Evolutionary conservation across 1,140 invertebrate species (phyloP), one percentile per base, ranked within the genome.

Genomic region (Formica selysi): DNA sequence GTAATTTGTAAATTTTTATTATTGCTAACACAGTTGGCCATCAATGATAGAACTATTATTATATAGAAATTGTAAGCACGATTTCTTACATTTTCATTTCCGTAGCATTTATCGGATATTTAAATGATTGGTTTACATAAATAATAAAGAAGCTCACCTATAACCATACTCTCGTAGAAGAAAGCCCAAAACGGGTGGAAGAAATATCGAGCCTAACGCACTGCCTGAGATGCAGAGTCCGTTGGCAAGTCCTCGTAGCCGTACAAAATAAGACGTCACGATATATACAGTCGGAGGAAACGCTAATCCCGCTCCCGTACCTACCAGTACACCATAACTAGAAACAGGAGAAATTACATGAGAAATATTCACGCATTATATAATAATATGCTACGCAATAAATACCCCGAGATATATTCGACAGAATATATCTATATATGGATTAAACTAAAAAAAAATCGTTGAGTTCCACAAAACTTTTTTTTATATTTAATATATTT

Each of bases 231-330:
- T 98, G 89, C 98, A 98, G 22, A 99, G 96, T 0, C 98, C 98
- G 94, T 98, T 98, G 26, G 98, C 98, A 11, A 98, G 95, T 3
- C 98, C 98, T 64, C 98, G 95, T 48, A 97, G 95, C 70, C 97
- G 96, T 2, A 98, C 96, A 93, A 98, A 99, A 93, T 98, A 99
- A 61, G 97, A 97, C 10, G 98, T 98, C 61, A 98, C 98, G 90
- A 98, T 98, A 92, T 98, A 98, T n/a, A 99, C 97, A 0, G 98
- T 98, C 38, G 98, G 98, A 5, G 98, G 97, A 93, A 98, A 98
- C 0, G 97, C 96, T 41, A 98, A 94, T 0, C 97, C 98, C 8
- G 97, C 97, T 7, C 98, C 98, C 62, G 96, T 96, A 64, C 98
- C 98, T n/a, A 98, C 97, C 70, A 98, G 94, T 16, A 98, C 95